phyloP scores from a whole-genome alignment of 2,888 invertebrate genomes.

The Chydorus sphaericus region DNA sequence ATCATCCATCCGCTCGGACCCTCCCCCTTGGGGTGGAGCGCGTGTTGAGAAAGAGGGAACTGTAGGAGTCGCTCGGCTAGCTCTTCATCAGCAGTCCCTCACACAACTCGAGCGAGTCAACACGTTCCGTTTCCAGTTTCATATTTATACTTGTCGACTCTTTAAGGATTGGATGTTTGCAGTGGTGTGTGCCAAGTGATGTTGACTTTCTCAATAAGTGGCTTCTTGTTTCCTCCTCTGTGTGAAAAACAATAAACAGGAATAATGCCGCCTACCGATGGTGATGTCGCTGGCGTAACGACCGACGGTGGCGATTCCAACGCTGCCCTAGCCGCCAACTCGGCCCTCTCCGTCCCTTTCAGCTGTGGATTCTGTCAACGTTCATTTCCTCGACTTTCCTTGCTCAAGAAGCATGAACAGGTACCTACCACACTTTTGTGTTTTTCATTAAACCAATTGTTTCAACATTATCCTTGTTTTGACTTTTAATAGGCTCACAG shows the following conservation, averaged over 20 bases:
- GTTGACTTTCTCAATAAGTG: not conserved
- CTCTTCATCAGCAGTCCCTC: not conserved
- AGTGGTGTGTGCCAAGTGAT: no score
- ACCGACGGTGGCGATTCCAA: constrained; percentile 5
- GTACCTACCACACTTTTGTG: constrained; percentile 36
- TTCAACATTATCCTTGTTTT: not conserved
- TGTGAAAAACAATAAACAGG: not conserved
- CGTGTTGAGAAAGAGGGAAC: not conserved
- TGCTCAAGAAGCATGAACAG: constrained; percentile 85
- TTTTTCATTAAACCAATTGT: not conserved
- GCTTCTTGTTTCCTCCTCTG: not conserved
- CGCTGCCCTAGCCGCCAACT: constrained; percentile 9
- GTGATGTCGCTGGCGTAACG: not conserved
- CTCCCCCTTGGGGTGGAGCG: no score
- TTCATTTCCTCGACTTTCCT: constrained; percentile 71
- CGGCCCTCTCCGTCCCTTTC: constrained; percentile 43
- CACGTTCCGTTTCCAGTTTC: not conserved
- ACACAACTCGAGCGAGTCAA: constrained; percentile 1
- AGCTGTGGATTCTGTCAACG: constrained; percentile 84
- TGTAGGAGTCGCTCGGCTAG: not conserved
- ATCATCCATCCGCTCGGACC: not conserved
- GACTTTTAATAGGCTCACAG: constrained; percentile 59
- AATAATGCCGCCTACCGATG: constrained; percentile 10
- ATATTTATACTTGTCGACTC: not conserved
- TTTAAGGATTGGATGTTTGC: not conserved